A percentile compares a stretch with the other conserved stretches of the same genome.
These are phyloP conservation scores for Actenoides lindsayi DNA, from an alignment of 2,113 vertebrate genomes.

Conservation along the genomic window DNA sequence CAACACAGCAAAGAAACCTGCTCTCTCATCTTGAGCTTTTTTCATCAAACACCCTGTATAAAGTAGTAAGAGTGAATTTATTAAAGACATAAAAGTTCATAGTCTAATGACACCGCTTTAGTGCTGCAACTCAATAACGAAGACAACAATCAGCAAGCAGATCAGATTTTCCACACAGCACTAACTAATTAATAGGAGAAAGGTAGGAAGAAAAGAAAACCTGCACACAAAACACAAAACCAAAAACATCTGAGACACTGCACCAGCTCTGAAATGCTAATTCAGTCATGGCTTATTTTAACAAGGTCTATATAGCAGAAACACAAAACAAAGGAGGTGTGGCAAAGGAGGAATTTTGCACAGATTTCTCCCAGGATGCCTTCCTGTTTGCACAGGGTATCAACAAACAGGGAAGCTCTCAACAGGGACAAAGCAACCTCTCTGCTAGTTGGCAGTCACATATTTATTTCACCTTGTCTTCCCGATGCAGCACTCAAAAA, in stretches of 20 bases:
- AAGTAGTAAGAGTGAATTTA: background rate
- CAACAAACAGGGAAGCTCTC: background rate
- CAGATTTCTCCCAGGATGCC: background rate
- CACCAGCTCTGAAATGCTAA: background rate
- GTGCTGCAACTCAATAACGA: conserved; percentile 14
- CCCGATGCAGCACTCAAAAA: background rate
- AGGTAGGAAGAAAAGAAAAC: background rate
- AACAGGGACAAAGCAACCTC: background rate
- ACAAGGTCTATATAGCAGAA: background rate
- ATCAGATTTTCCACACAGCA: conserved; percentile 15
- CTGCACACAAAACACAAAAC: background rate
- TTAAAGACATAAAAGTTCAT: background rate
- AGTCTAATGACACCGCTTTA: conserved; percentile 30
- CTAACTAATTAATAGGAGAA: background rate
- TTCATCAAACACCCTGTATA: background rate
- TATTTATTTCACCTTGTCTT: background rate
- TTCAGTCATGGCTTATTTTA: background rate
- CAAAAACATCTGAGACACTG: background rate
- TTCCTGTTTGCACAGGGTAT: background rate
- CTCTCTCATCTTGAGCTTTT: background rate
- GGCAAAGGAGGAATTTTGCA: background rate
- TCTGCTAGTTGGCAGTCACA: background rate
- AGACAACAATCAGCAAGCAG: conserved; percentile 20
- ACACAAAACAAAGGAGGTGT: background rate
- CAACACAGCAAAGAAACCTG: background rate